These are phyloP conservation scores for Temnothorax unifasciatus DNA, from an alignment of 2,888 invertebrate genomes.

Conservation along the genomic window DNA sequence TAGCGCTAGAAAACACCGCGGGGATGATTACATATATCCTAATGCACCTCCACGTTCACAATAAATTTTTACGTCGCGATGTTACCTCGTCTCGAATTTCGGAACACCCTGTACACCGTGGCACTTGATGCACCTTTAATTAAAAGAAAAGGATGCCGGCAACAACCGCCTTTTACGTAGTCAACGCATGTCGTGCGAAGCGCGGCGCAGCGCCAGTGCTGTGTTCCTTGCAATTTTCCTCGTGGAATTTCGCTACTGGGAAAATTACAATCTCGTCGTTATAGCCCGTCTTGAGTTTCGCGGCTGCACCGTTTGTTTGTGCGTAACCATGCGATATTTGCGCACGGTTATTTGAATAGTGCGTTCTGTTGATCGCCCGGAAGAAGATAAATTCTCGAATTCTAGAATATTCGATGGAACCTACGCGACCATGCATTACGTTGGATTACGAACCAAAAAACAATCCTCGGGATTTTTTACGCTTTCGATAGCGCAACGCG, in stretches of 20 bases:
- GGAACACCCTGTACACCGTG: background rate
- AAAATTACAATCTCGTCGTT: constrained; percentile 49
- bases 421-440: constrained; percentile 46
- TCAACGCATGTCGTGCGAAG: constrained; percentile 19
- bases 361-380: background rate
- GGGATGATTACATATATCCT: background rate
- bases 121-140: constrained; percentile 31
- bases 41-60: background rate
- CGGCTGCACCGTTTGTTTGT: constrained; percentile 14
- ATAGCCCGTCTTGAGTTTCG: constrained; percentile 45
- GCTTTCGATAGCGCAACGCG: constrained; percentile 22
- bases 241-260: constrained; percentile 25
- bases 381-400: constrained; percentile 46
- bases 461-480: constrained; percentile 19
- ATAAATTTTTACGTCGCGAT: background rate
- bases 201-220: background rate
- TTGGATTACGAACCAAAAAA: constrained; percentile 42
- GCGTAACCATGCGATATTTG: constrained; percentile 29
- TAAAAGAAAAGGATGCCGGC: constrained; percentile 25
- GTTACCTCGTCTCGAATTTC: background rate
- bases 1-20: background rate
- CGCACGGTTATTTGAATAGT: constrained; percentile 38
- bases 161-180: background rate
- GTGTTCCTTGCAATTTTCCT: constrained; percentile 37
- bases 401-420: constrained; percentile 33